Base-by-base conservation (phyloP, 2,113 vertebrate species). In the Pholis gunnellus region DNA sequence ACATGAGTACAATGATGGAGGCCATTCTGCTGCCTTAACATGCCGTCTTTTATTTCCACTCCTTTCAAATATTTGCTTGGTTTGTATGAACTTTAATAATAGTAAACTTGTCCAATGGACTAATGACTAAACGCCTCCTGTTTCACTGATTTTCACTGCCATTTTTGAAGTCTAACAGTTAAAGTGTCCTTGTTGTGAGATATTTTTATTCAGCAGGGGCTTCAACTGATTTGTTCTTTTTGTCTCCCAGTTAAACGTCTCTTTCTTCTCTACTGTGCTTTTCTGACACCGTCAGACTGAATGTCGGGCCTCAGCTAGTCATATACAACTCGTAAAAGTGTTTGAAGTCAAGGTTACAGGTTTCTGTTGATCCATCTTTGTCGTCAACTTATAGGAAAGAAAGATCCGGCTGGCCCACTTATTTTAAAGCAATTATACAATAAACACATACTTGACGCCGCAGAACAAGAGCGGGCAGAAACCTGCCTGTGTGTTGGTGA, bases 381-480 rank as follows among this genome's bases (percentile, higher is more conserved):
- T n/a, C 29, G 56, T 36, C 56, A 70, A 17, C 52, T 56, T 50
- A 7, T n/a, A 18, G 46, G 25, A 65, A 14, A 57, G 7, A 67
- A 18, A 66, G 27, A 73, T 65, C 44, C 14, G 56, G 42, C 60
- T 25, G 54, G 56, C 38, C n/a, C n/a, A 11, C 18, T 72, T 14
- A 22, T 68, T 61, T 38, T 69, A 81, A 74, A 65, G 67, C 56
- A 61, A 70, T 87, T 81, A 78, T 15, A 59, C 56, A 27, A 67
- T 52, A 86, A 40, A 73, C 78, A 85, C 40, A 60, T 78, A 84
- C 81, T 78, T 86, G 80, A 80, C 65, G 4, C 61, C 50, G 14
- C 57, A 17, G 34, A 68, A 86, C 78, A 83, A 78, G 78, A 83
- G 72, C 68, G 13, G 72, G 61, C 81, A 89, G 38, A 67, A 34